Percentiles rank a stretch among this genome's conserved stretches.
These are phyloP conservation scores for Mus musculus DNA, from an alignment of 2,113 vertebrate species.

Conservation along the genomic window DNA sequence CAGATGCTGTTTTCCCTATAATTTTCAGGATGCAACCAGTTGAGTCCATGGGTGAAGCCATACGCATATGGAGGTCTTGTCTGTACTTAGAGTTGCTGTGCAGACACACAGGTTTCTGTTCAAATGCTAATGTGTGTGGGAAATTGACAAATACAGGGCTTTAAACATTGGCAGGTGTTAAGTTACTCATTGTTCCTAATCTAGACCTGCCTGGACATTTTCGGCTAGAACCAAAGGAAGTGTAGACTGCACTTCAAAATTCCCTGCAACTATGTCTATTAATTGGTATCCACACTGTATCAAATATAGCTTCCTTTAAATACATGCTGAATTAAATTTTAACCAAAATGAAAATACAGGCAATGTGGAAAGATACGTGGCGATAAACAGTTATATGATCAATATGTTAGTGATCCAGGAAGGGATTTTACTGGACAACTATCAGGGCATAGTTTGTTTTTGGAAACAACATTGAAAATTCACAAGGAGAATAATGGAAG, in stretches of 20 bases:
- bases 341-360: constrained; percentile 13
- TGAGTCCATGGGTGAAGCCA: background rate
- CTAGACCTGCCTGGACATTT: background rate
- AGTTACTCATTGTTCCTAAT: background rate
- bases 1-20: background rate
- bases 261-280: background rate
- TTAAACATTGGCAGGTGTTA: background rate
- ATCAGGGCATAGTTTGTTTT: background rate
- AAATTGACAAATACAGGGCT: background rate
- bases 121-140: background rate
- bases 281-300: background rate
- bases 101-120: background rate
- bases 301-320: background rate
- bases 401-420: background rate
- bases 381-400: background rate
- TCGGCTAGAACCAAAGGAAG: background rate
- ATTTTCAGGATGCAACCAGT: background rate
- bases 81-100: background rate
- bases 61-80: too few species aligned
- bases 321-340: background rate
- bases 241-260: background rate
- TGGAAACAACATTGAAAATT: background rate
- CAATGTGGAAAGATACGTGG: background rate
- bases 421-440: background rate
- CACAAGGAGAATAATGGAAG: background rate